Evolutionary conservation across 2,888 invertebrate genomes (phyloP), one percentile per base, ranked within the genome.

Genomic region (Eumerus sabulonum): DNA sequence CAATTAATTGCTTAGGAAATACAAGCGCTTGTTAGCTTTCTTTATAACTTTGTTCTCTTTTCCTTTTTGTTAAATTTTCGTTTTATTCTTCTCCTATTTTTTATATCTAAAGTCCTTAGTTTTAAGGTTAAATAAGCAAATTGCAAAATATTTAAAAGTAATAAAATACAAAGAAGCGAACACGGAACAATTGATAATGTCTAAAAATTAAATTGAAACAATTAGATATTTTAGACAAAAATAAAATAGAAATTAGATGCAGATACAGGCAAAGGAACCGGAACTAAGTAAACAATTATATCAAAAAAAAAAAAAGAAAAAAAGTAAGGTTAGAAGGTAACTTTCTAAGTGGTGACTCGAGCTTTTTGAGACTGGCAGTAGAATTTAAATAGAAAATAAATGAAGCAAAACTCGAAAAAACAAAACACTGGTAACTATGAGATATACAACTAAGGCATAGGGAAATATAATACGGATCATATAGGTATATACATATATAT

Each of bases 281-380:
- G 68, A 82, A 82, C 68, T 82, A 76, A 81, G 72, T 82, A 81
- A 82, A 83, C 76, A 70, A 66, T 72, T 74, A 82, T 76, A 74
- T 82, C 67, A 70, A 66, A 18, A 81, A 64, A 76, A 74, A 79
- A 81, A 82, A 74, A 79, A 81, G 76, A 56, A 68, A 70, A 79
- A 71, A 82, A 74, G 74, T 42, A 76, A 76, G 79, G 64, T 67
- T 64, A 62, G 70, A 79, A 70, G 74, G 60, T 82, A 83, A 83
- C 73, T 79, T 83, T 83, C 81, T 74, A 82, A 82, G 63, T 72
- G 74, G 74, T 82, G 76, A 88, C 88, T 89, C 89, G 89, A 89
- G 89, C 89, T 89, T 89, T 88, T 89, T 89, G 89, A 89, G 89
- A 89, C 89, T 89, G 89, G 88, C 88, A 79, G 85, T 88, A 88